Evolutionary conservation across 30 jellyfish, hydroid and myxozoan species (phyloP).

Genomic region (Chironex yamaguchii): DNA sequence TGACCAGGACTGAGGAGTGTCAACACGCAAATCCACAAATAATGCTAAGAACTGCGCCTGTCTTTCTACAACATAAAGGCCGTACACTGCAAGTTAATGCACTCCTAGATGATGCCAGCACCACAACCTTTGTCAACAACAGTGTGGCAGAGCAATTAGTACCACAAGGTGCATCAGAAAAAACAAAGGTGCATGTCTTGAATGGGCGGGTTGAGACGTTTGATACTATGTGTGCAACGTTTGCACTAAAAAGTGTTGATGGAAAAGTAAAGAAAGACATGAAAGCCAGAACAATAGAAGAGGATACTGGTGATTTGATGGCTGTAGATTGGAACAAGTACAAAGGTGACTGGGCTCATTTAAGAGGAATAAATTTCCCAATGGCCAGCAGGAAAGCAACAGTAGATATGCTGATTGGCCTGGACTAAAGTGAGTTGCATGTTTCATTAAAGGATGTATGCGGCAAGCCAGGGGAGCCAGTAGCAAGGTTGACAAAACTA

Average conservation of each 20-base stretch:
- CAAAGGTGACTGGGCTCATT: background rate
- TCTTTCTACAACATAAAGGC: background rate
- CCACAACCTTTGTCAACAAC: background rate
- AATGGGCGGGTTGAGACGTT: conserved; percentile 37
- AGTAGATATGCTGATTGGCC: background rate
- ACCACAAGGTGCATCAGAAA: no score
- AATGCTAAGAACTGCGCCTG: conserved; percentile 54
- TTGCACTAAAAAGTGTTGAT: conserved; percentile 32
- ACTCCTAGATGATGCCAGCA: conserved; percentile 47
- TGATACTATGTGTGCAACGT: background rate
- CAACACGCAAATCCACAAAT: background rate
- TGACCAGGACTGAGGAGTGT: conserved; percentile 3
- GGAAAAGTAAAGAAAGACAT: no score
- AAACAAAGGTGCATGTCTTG: background rate
- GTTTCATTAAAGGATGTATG: background rate
- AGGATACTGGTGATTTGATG: conserved; percentile 3
- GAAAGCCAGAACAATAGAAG: no score
- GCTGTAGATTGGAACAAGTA: conserved; percentile 20
- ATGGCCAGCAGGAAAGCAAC: no score
- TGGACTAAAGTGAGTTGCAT: conserved; percentile 16
- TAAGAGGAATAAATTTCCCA: background rate
- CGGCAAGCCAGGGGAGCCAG: conserved; percentile 48
- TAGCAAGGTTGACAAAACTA: conserved; percentile 30
- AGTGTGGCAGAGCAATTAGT: conserved; percentile 33
- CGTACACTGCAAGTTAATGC: conserved; percentile 9